Base-by-base conservation (phyloP, 2,113 vertebrate species). In the Limanda limanda region DNA sequence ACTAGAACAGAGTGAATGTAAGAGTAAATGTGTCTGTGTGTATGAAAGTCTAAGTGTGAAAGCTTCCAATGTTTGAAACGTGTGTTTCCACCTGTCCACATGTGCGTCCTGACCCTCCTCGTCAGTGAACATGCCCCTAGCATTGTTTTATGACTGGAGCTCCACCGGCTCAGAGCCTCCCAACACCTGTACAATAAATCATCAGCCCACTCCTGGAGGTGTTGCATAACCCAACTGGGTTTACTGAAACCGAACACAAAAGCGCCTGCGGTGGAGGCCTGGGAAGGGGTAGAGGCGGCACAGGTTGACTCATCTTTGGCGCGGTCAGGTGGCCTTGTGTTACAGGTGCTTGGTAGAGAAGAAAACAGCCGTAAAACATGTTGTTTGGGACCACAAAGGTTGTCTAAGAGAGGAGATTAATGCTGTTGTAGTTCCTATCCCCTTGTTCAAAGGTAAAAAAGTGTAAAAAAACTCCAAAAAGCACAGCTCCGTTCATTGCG, bases 131-230 rank as follows among this genome's bases (percentile, higher is more conserved):
- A 83, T 87, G 85, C 81, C 76, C 68, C 73, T 57, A 54, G 77
- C 78, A 66, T 75, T 75, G 67, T 85, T 92, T 91, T 89, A 91
- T 74, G 20, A 71, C 60, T 23, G 25, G 7, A 61, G 45, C 73
- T 76, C 69, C 58, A 82, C 55, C 48, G 52, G 47, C 64, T 70
- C 71, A 13, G 66, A 78, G 85, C 78, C 76, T 86, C 86, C 68
- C 52, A 88, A 91, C 90, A 91, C 88, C 89, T 91, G 89, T 85
- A 80, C 74, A 48, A 83, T 91, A 91, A 92, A 91, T 91, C 89
- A 88, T 13, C 65, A 56, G 62, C 42, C 31, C 64, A 14, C 64
- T 84, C 4, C 42, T 1, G 56, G 27, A 58, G 79, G n/a, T 78
- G 64, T 91, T 89, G 80, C 86, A 79, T 81, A 87, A 84, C 62